Base-by-base conservation (phyloP, 1,140 invertebrate species). In the Telenomus remus region DNA sequence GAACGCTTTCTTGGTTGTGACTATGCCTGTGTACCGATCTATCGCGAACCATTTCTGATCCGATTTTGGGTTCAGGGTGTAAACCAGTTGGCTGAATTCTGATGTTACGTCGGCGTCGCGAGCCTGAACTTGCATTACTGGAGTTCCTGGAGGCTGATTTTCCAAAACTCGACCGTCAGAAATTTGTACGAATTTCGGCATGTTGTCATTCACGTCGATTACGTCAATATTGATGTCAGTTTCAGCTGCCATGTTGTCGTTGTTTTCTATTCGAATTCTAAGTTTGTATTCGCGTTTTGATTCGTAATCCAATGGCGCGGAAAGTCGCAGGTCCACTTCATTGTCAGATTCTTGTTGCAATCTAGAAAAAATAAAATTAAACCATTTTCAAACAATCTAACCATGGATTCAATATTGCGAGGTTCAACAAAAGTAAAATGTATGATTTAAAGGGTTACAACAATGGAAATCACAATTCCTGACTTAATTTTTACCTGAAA, bases 191-290 rank as follows among this genome's bases (percentile, higher is more conserved):
- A 96, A 97, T 65, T 91, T 91, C 0, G 95, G 96, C 74, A 95
- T 94, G 80, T 95, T 94, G 82, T 97, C 95, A 78, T 97, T 97
- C 0, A 96, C 95, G 79, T 97, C 95, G 80, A 91, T 88, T 0
- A 96, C 89, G 80, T 93, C 90, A 15, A 97, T 93, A 60, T 92
- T 91, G 4, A 97, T 90, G 43, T 91, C 90, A 4, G 92, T 94
- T 87, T 95, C 94, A 7, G 93, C 91, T 6, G 92, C 93, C 79
- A 96, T 86, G 79, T 92, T 92, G 80, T 93, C 93, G 79, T 95
- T 95, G 84, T 97, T 97, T 87, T 90, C 89, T 57, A 95, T 94
- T 77, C 93, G 90, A 71, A 97, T 92, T 37, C 94, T 95, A 13
- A 97, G 87, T 3, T 92, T 93, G 80, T 96, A 97, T 69, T 95